A percentile compares a stretch with the other conserved stretches of the same genome.
phyloP scores from a whole-genome alignment of 2,113 vertebrate species.

The Onychorhynchus coronatus region DNA sequence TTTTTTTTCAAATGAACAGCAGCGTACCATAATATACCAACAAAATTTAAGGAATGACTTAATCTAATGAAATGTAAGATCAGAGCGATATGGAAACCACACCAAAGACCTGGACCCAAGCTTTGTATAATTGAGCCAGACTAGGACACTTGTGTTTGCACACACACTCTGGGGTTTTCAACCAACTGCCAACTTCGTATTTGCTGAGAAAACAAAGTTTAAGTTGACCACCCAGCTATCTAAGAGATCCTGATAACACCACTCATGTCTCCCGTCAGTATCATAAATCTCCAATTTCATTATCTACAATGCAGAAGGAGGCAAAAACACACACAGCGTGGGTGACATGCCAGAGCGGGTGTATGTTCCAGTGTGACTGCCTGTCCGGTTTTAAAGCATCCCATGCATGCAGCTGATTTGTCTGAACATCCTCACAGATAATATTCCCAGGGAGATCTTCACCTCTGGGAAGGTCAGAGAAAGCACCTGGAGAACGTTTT shows the following conservation, averaged over 20 bases:
- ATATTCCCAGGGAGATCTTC: neutral
- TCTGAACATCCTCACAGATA: neutral
- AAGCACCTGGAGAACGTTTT: neutral
- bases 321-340: constrained; percentile 16
- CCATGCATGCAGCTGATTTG: neutral
- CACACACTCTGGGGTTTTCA: constrained; percentile 40
- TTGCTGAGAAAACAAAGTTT: constrained; percentile 70
- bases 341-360: neutral
- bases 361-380: neutral
- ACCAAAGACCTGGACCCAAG: constrained; percentile 26
- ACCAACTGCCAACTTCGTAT: constrained; percentile 66
- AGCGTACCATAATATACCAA: constrained; percentile 43
- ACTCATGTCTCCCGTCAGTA: constrained; percentile 32
- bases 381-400: neutral
- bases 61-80: constrained; percentile 65
- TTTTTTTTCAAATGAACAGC: constrained; percentile 28
- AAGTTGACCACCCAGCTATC: constrained; percentile 70
- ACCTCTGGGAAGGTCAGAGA: neutral
- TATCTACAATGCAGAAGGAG: constrained; percentile 2
- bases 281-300: constrained; percentile 42
- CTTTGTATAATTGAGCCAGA: constrained; percentile 53
- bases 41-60: constrained; percentile 61
- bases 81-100: constrained; percentile 55
- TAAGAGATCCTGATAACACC: constrained; percentile 62
- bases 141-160: constrained; percentile 35